These are phyloP conservation scores for Dendrophyllia cribrosa DNA, from an alignment of 64 coral and sea anemone species.

Conservation along the genomic window DNA sequence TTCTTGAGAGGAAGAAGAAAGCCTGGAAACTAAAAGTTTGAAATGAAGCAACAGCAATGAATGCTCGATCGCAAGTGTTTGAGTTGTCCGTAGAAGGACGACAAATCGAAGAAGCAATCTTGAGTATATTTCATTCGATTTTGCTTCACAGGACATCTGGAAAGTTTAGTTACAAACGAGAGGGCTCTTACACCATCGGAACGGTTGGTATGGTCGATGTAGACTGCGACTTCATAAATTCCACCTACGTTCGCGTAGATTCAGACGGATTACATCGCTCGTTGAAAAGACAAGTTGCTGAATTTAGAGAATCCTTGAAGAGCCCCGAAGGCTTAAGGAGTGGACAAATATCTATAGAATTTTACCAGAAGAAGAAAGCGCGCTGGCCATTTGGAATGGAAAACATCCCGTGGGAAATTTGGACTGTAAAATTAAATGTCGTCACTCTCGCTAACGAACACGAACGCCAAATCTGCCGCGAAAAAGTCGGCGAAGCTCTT, in stretches of 20 bases:
- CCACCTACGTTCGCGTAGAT: constrained; percentile 94
- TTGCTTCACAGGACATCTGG: constrained; percentile 98
- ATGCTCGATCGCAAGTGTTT: constrained; percentile 95
- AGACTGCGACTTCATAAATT: constrained; percentile 93
- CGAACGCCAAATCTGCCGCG: constrained; percentile 94
- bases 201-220: constrained; percentile 93
- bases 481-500: constrained; percentile 93
- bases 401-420: constrained; percentile 97
- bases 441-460: constrained; percentile 81
- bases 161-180: constrained; percentile 95
- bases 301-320: constrained; percentile 92
- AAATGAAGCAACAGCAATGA: constrained; percentile 66
- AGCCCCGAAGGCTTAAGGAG: constrained; percentile 67
- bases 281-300: constrained; percentile 85
- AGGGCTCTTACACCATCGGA: constrained; percentile 96
- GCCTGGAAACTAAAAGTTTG: background rate
- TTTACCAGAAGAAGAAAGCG: constrained; percentile 98
- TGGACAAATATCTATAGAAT: constrained; percentile 95
- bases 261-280: constrained; percentile 79
- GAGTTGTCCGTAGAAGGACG: constrained; percentile 94
- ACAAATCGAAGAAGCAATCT: constrained; percentile 94
- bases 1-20: background rate
- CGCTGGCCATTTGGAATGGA: constrained; percentile 97
- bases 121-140: constrained; percentile 94
- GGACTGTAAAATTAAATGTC: constrained; percentile 91